Evolutionary conservation across 2,113 vertebrate species (phyloP).

Genomic region (Noturus placidus): DNA sequence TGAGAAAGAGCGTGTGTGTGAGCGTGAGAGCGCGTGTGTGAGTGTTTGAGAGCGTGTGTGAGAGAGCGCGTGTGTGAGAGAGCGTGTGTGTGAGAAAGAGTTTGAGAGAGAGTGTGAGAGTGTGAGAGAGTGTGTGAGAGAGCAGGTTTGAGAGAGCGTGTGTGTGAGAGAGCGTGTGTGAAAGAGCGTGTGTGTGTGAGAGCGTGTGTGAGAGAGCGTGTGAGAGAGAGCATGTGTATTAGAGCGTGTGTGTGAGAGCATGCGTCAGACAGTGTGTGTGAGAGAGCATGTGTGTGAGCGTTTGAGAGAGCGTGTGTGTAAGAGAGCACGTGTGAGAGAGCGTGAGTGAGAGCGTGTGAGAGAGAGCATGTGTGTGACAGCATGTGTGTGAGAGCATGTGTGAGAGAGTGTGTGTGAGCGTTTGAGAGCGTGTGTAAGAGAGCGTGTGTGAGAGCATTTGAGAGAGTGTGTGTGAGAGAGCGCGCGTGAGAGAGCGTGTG

Average conservation of each 20-base stretch:
- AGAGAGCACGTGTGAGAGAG: background rate
- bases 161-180: background rate
- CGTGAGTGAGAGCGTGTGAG: background rate
- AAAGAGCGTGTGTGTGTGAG: background rate
- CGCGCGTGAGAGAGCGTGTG: background rate
- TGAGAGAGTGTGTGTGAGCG: background rate
- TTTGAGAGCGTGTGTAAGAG: background rate
- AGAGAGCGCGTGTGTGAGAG: background rate
- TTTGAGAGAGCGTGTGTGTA: background rate
- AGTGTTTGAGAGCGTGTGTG: background rate
- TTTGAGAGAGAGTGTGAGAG: too few relatives aligned
- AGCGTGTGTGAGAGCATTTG: too few relatives aligned
- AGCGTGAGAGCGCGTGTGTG: background rate
- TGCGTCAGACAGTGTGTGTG: background rate
- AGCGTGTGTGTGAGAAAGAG: conserved; percentile 1
- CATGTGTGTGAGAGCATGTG: too few relatives aligned
- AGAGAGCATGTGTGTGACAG: background rate
- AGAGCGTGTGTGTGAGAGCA: background rate
- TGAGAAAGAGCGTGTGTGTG: background rate
- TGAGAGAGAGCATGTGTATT: too few relatives aligned
- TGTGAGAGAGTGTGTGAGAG: background rate
- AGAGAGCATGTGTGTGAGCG: too few relatives aligned
- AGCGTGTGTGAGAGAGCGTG: background rate
- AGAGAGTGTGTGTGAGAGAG: background rate
- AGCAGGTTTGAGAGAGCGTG: too few relatives aligned